Percentiles rank a stretch among this genome's conserved stretches.
Evolutionary conservation across 2,888 invertebrate species (phyloP).

Genomic region (Drosophila aldrichi): DNA sequence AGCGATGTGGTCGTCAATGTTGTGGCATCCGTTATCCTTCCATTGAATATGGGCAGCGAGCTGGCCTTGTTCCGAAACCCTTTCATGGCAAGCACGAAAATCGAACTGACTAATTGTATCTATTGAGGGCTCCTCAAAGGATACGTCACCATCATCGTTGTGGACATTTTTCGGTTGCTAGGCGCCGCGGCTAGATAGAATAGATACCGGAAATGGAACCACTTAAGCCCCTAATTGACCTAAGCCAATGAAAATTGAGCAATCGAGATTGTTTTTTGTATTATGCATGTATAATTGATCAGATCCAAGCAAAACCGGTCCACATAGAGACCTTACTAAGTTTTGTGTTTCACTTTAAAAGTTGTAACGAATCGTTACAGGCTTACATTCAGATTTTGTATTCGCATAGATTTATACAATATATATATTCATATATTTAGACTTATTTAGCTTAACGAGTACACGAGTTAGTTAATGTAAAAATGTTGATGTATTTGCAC

Average conservation of each 20-base stretch:
- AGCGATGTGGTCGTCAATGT: constrained; percentile 76
- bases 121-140: constrained; percentile 12
- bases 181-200: constrained; percentile 32
- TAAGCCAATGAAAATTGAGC: constrained; percentile 11
- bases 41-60: constrained; percentile 84
- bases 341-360: constrained; percentile 55
- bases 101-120: constrained; percentile 24
- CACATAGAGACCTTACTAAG: constrained; percentile 23
- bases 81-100: constrained; percentile 68
- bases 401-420: constrained; percentile 40
- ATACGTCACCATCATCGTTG: constrained; percentile 45
- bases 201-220: background rate
- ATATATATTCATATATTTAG: constrained; percentile 22
- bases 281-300: constrained; percentile 47
- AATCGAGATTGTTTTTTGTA: constrained; percentile 10
- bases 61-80: constrained; percentile 82
- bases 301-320: constrained; percentile 34
- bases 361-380: constrained; percentile 42
- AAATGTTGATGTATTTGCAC: constrained; percentile 67
- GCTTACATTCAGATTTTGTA: constrained; percentile 47
- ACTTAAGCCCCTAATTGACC: constrained; percentile 31
- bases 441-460: constrained; percentile 67
- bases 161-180: constrained; percentile 70
- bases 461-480: constrained; percentile 65
- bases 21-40: constrained; percentile 81